These are phyloP conservation scores for Yponomeuta sedellus DNA, from an alignment of 2,888 invertebrate species.

Conservation along the genomic window DNA sequence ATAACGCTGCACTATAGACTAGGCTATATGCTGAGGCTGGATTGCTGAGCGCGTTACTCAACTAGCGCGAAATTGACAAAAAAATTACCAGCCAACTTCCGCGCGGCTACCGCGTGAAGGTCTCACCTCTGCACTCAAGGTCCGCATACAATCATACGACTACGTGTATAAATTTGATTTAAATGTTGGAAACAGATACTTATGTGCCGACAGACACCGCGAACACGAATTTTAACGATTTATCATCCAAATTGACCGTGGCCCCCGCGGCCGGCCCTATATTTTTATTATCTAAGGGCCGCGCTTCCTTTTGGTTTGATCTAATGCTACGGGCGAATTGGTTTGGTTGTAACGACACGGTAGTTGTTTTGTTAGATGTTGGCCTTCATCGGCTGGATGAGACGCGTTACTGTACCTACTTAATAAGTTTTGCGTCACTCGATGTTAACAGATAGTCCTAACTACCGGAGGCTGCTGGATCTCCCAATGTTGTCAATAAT, in stretches of 20 bases:
- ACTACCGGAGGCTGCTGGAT: too few relatives aligned
- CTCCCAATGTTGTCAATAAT: too few relatives aligned
- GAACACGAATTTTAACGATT: too few relatives aligned
- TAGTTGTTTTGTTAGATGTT: constrained; percentile 63
- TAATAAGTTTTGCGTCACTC: constrained; percentile 73
- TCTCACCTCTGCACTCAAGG: constrained; percentile 71
- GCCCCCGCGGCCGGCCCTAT: not conserved
- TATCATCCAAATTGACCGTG: too few relatives aligned
- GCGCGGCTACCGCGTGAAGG: constrained; percentile 75
- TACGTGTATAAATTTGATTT: constrained; percentile 68
- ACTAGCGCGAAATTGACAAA: constrained; percentile 71
- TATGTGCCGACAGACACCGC: not conserved
- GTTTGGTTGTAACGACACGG: constrained; percentile 43
- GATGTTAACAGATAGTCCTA: not conserved
- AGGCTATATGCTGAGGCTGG: too few relatives aligned
- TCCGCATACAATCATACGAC: constrained; percentile 66
- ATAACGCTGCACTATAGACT: constrained; percentile 37
- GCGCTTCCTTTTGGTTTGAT: too few relatives aligned
- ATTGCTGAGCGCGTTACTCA: constrained; percentile 33
- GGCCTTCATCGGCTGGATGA: constrained; percentile 59
- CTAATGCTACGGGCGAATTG: constrained; percentile 35
- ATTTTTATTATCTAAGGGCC: constrained; percentile 36
- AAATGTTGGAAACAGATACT: constrained; percentile 53
- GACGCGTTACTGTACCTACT: constrained; percentile 52
- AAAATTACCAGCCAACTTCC: constrained; percentile 69